Evolutionary conservation across 2,888 invertebrate genomes (phyloP).

Genomic region (Hirtodrosophila histrioides): DNA sequence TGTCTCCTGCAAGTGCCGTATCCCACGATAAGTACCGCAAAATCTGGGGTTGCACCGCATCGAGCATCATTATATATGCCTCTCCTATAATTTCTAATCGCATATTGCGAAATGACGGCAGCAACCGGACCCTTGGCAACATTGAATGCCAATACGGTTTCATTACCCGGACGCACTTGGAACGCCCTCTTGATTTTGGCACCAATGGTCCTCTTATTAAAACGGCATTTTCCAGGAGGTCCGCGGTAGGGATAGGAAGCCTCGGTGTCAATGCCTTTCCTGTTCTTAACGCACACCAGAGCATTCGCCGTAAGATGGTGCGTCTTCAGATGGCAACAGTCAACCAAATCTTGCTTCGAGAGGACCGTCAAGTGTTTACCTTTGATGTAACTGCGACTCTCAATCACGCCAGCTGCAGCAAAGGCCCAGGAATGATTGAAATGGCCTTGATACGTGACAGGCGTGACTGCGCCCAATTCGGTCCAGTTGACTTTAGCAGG

Average conservation of each 20-base stretch:
- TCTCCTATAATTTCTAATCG: conserved; percentile 8
- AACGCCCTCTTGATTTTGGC: conserved; percentile 7
- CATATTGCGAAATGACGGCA: conserved; percentile 21
- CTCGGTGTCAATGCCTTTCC: conserved; percentile 27
- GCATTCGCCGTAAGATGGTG: not conserved
- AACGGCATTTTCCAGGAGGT: not conserved
- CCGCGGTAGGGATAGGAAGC: conserved; percentile 36
- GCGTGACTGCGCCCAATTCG: conserved; percentile 21
- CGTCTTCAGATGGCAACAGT: not conserved
- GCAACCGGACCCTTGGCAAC: conserved; percentile 32
- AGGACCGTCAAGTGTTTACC: conserved; percentile 10
- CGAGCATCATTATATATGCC: conserved; percentile 12
- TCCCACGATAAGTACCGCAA: conserved; percentile 38
- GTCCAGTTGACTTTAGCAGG: conserved; percentile 33
- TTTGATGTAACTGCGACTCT: conserved; percentile 32
- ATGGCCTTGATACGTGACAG: conserved; percentile 23
- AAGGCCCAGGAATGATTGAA: conserved; percentile 50
- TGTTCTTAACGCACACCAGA: conserved; percentile 3
- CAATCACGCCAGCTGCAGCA: conserved; percentile 29
- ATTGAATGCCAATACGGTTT: conserved; percentile 3
- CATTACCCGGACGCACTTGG: conserved; percentile 10
- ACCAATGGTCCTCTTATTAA: not conserved
- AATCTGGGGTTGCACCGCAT: conserved; percentile 13
- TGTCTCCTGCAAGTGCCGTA: conserved; percentile 16
- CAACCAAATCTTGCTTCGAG: conserved; percentile 42